A percentile compares a stretch with the other conserved stretches of the same genome.
Conservation (phyloP, 2,888 invertebrate species). For the Melitaea athalia region DNA sequence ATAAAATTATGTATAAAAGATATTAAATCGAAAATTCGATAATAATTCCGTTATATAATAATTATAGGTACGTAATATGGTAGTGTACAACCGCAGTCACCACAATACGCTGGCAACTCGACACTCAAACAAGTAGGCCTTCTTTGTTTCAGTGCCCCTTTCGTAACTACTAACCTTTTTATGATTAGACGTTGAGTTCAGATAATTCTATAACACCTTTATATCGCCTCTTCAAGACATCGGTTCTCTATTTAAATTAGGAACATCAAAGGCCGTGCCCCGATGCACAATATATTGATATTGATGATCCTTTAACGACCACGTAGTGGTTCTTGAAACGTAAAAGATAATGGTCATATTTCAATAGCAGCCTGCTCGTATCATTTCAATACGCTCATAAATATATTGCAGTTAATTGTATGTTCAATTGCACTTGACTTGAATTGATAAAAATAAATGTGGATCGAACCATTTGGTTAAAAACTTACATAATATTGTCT, state of each 20-base stretch:
- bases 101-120: constrained; percentile 23
- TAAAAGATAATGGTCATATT: constrained; percentile 3
- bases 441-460: constrained; percentile 16
- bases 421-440: constrained; percentile 25
- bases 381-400: constrained; percentile 2
- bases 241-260: constrained; percentile 22
- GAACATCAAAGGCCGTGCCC: constrained; percentile 30
- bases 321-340: constrained; percentile 1
- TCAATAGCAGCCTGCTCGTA: neutral
- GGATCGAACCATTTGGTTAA: neutral
- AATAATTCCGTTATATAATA: constrained; percentile 4
- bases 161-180: constrained; percentile 13
- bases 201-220: constrained; percentile 8
- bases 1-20: neutral
- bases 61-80: constrained; percentile 3
- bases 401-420: constrained; percentile 13
- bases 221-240: constrained; percentile 14
- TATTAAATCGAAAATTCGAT: neutral
- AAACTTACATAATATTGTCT: neutral
- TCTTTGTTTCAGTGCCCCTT: constrained; percentile 16
- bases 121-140: constrained; percentile 20
- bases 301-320: constrained; percentile 17
- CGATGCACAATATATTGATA: constrained; percentile 15
- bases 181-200: constrained; percentile 9
- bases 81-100: constrained; percentile 24